These are phyloP conservation scores for Drosophila kuntzei DNA, from an alignment of 2,888 invertebrate genomes.

Conservation along the genomic window DNA sequence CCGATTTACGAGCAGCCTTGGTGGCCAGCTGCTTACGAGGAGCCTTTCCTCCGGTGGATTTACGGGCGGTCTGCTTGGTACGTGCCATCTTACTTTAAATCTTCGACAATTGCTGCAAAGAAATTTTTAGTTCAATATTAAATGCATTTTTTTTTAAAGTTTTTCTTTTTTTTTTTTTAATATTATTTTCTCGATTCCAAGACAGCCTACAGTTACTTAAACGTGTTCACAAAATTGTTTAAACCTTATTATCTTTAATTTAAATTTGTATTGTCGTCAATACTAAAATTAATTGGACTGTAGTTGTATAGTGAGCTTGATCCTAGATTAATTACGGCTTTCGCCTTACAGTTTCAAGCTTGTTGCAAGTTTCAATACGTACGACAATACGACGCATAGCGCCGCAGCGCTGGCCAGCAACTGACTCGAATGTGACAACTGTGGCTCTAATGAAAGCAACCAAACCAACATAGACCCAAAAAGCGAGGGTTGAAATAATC, in stretches of 20 bases:
- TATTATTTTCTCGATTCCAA: background rate
- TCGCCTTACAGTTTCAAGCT: background rate
- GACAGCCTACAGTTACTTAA: no score
- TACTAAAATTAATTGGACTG: no score
- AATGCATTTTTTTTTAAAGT: no score
- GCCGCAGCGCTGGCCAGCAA: slow-evolving; percentile 66
- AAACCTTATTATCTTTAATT: background rate
- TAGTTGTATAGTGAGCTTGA: background rate
- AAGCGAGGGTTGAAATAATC: slow-evolving; percentile 61
- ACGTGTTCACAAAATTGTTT: background rate
- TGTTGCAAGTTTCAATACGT: background rate
- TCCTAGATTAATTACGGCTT: no score
- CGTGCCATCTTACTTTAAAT: slow-evolving; percentile 91
- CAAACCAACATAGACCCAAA: slow-evolving; percentile 10
- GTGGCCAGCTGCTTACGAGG: slow-evolving; percentile 97
- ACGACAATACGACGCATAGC: slow-evolving; percentile 52
- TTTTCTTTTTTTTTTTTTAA: background rate
- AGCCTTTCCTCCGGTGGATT: slow-evolving; percentile 98
- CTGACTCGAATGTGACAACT: slow-evolving; percentile 40
- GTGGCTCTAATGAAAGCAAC: slow-evolving; percentile 30
- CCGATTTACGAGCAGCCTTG: slow-evolving; percentile 97
- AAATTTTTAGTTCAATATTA: background rate
- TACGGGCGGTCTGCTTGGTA: slow-evolving; percentile 99
- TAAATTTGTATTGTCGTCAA: no score
- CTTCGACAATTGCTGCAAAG: background rate